Conservation (phyloP, 2,113 vertebrate genomes). For the Anolis sagrei region DNA sequence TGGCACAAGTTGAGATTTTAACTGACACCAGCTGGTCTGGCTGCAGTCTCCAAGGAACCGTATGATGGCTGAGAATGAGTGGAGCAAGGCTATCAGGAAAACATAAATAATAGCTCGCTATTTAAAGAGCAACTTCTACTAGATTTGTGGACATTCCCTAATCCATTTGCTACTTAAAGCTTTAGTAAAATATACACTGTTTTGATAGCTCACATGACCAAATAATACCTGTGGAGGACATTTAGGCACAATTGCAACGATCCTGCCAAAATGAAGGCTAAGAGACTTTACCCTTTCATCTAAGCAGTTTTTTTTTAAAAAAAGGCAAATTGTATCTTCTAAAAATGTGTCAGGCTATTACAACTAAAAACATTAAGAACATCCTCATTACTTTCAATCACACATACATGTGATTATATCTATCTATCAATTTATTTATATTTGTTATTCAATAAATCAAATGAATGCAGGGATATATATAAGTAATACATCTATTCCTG, state of each 20-base stretch:
- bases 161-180: background rate
- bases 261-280: background rate
- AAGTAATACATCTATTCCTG: too few relatives aligned
- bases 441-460: background rate
- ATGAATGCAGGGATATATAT: too few relatives aligned
- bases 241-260: background rate
- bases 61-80: slow-evolving; percentile 10
- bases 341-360: background rate
- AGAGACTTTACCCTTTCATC: background rate
- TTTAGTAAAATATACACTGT: background rate
- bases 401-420: background rate
- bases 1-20: background rate
- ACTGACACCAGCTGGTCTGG: slow-evolving; percentile 17
- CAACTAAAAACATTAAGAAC: background rate
- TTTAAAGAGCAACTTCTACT: background rate
- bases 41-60: background rate
- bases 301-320: background rate
- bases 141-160: background rate
- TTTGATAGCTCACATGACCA: background rate
- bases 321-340: background rate
- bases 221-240: background rate
- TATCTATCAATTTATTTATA: too few relatives aligned
- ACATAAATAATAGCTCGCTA: background rate
- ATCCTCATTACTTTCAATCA: background rate
- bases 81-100: slow-evolving; percentile 10